phyloP scores from a whole-genome alignment of 1,140 invertebrate genomes.

The Zaprionus taronus region DNA sequence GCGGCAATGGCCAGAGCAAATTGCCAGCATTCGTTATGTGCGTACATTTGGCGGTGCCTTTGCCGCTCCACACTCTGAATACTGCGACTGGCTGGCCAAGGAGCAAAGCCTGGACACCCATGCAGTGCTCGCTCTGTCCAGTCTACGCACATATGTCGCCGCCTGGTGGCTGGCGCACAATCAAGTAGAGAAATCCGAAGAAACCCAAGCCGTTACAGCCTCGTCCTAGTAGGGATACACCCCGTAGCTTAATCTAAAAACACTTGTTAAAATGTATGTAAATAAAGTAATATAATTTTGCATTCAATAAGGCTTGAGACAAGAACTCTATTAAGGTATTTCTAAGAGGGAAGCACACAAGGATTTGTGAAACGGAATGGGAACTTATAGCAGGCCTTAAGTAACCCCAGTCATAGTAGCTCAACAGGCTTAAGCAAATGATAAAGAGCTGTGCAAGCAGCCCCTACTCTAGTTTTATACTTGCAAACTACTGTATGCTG shows the following conservation, averaged over 20 bases:
- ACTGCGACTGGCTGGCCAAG: slow-evolving; percentile 57
- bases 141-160: slow-evolving; percentile 63
- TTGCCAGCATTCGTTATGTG: slow-evolving; percentile 58
- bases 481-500: too few relatives aligned
- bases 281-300: slow-evolving; percentile 17
- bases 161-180: slow-evolving; percentile 63
- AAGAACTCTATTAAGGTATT: too few relatives aligned
- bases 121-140: slow-evolving; percentile 63
- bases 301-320: neutral
- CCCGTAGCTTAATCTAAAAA: slow-evolving; percentile 16
- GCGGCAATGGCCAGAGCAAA: slow-evolving; percentile 61
- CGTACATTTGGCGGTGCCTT: slow-evolving; percentile 62
- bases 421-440: too few relatives aligned
- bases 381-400: too few relatives aligned
- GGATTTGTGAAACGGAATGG: too few relatives aligned
- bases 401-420: too few relatives aligned
- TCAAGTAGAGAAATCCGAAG: neutral
- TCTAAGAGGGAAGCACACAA: neutral
- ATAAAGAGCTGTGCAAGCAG: too few relatives aligned
- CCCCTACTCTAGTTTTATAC: too few relatives aligned
- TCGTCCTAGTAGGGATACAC: neutral
- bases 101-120: slow-evolving; percentile 57
- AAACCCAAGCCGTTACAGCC: neutral
- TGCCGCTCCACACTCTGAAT: slow-evolving; percentile 48
- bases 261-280: slow-evolving; percentile 19